Percentiles rank a stretch among this genome's conserved stretches.
phyloP scores from a whole-genome alignment of 2,888 invertebrate genomes.

The Noctua janthina region DNA sequence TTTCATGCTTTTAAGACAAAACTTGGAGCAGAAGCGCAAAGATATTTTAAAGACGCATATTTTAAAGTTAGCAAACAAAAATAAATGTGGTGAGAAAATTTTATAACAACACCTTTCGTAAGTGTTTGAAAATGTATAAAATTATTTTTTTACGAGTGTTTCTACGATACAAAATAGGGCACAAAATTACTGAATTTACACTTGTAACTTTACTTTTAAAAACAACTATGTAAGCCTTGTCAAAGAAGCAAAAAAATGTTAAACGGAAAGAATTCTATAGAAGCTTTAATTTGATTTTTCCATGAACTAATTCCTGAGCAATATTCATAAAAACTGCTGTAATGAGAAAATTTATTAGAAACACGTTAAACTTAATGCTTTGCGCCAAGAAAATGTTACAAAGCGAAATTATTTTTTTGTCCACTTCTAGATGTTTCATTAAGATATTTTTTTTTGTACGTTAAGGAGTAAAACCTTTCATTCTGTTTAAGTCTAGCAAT shows the following conservation, averaged over 20 bases:
- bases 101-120: constrained; percentile 31
- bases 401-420: constrained; percentile 62
- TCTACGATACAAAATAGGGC: not conserved
- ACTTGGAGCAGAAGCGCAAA: constrained; percentile 43
- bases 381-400: constrained; percentile 63
- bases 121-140: constrained; percentile 37
- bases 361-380: constrained; percentile 69
- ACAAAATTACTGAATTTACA: constrained; percentile 3
- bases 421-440: constrained; percentile 58
- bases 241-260: not conserved
- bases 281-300: constrained; percentile 34
- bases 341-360: constrained; percentile 72
- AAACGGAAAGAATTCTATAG: constrained; percentile 19
- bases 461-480: constrained; percentile 41
- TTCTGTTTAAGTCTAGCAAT: constrained; percentile 40
- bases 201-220: not conserved
- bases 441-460: constrained; percentile 60
- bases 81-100: constrained; percentile 38
- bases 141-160: constrained; percentile 30
- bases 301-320: constrained; percentile 24
- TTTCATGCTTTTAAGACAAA: constrained; percentile 62
- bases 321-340: constrained; percentile 59
- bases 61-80: constrained; percentile 58
- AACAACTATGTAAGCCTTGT: not conserved
- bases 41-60: constrained; percentile 55